Percentiles rank a stretch among this genome's conserved stretches.
These are phyloP conservation scores for Ciconia stormi DNA, from an alignment of 2,113 vertebrate species.

Conservation along the genomic window DNA sequence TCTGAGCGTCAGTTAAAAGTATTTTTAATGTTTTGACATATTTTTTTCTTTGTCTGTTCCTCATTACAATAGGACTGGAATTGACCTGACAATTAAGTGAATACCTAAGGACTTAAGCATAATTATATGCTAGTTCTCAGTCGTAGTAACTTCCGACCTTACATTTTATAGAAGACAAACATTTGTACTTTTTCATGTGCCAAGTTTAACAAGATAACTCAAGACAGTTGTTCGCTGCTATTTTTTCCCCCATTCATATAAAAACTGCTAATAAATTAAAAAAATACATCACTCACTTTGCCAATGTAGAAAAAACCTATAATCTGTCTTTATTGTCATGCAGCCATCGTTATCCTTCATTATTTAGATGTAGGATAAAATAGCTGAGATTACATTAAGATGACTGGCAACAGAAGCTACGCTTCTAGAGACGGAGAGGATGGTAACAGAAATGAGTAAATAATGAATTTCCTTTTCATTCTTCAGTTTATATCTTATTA, in stretches of 20 bases:
- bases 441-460: background rate
- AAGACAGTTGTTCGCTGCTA: background rate
- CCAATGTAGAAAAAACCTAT: background rate
- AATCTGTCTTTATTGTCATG: background rate
- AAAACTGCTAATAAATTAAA: background rate
- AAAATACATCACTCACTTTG: background rate
- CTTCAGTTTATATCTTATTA: background rate
- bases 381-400: background rate
- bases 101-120: background rate
- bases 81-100: background rate
- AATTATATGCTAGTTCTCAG: background rate
- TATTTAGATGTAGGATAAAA: background rate
- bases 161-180: background rate
- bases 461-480: background rate
- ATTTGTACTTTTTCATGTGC: background rate
- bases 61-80: background rate
- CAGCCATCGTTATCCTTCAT: background rate
- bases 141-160: accelerated
- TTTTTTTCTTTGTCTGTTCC: background rate
- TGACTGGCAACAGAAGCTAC: background rate
- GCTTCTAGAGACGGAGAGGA: background rate
- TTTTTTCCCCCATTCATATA: background rate
- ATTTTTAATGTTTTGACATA: background rate
- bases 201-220: background rate
- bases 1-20: background rate